Evolutionary conservation across 2,888 invertebrate genomes (phyloP).

Genomic region (Oscheius onirici): DNA sequence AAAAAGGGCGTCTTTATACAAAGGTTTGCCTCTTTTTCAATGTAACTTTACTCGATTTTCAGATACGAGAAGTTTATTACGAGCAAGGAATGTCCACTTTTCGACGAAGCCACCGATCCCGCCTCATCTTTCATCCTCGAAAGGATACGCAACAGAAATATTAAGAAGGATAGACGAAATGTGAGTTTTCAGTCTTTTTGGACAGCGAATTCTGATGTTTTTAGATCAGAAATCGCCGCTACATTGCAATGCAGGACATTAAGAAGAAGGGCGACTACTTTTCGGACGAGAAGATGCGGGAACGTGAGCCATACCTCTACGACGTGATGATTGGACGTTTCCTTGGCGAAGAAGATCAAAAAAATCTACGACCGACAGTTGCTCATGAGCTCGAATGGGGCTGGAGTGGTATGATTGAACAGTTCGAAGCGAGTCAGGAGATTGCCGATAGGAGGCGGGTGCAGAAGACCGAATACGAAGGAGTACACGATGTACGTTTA

Average conservation of each 20-base stretch:
- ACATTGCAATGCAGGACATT: conserved; percentile 53
- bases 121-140: conserved; percentile 24
- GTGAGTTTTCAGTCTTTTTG: not conserved
- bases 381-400: conserved; percentile 34
- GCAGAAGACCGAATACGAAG: conserved; percentile 54
- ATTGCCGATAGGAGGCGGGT: conserved; percentile 53
- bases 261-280: conserved; percentile 78
- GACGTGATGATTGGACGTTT: conserved; percentile 89
- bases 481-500: conserved; percentile 19
- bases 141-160: conserved; percentile 13
- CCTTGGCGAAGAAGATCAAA: conserved; percentile 78
- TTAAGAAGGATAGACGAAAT: not conserved
- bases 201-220: not conserved
- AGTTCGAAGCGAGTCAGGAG: conserved; percentile 57
- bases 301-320: conserved; percentile 87
- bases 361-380: conserved; percentile 63
- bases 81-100: conserved; percentile 40
- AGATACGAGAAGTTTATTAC: conserved; percentile 50
- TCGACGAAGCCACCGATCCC: conserved; percentile 41
- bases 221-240: conserved; percentile 58
- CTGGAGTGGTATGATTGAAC: conserved; percentile 56
- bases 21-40: conserved; percentile 36
- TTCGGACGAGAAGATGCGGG: conserved; percentile 91
- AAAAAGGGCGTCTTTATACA: conserved; percentile 57
- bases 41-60: conserved; percentile 18